Conservation (phyloP, 2,113 vertebrate genomes). For the Leuciscus idus region DNA sequence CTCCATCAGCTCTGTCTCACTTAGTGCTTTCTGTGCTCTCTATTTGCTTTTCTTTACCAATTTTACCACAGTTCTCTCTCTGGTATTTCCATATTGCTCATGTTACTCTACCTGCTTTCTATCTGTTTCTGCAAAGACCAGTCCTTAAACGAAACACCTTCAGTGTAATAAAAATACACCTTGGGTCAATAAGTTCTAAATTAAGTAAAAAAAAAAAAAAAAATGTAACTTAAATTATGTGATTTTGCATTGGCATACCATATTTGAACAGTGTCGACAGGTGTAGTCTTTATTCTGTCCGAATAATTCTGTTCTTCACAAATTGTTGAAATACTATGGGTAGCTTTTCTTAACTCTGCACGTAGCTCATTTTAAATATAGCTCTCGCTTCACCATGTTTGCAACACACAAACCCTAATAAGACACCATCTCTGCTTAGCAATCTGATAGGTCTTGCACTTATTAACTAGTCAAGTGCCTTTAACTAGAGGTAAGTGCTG, state of each 20-base stretch:
- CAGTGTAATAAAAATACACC: background rate
- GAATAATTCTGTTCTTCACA: background rate
- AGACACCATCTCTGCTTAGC: constrained; percentile 44
- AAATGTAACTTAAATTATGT: background rate
- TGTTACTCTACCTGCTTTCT: background rate
- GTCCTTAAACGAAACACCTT: background rate
- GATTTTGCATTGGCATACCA: background rate
- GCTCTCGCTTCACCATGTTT: constrained; percentile 25
- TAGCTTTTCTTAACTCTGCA: constrained; percentile 24
- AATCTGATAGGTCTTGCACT: constrained; percentile 30
- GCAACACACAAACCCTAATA: constrained; percentile 49
- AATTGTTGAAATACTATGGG: background rate
- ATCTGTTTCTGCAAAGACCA: background rate
- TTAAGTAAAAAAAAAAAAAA: background rate
- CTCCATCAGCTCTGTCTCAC: constrained; percentile 74
- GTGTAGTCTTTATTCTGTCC: background rate
- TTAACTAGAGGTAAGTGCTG: constrained; percentile 61
- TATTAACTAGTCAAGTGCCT: constrained; percentile 4
- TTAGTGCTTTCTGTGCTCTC: constrained; percentile 44
- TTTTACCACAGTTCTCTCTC: background rate
- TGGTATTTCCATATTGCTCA: background rate
- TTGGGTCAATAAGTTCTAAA: background rate
- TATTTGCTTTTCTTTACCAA: constrained; percentile 40
- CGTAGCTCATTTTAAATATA: constrained; percentile 33
- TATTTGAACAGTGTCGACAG: background rate